Percentiles rank a stretch among this genome's conserved stretches.
Conservation (phyloP, 1,140 invertebrate genomes). For the Drosophila bocki region DNA sequence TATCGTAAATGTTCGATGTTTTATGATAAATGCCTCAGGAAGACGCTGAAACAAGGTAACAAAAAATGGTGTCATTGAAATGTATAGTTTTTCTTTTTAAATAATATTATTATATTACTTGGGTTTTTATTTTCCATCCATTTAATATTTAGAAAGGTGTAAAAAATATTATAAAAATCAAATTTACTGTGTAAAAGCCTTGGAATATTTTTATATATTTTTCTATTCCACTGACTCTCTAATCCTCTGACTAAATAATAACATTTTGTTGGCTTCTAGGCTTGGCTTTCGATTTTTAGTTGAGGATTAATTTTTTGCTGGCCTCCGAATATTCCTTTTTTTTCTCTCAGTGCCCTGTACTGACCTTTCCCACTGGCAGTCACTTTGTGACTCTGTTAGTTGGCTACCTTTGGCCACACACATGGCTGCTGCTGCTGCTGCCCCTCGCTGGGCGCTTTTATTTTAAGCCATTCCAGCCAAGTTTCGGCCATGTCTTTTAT, state of each 20-base stretch:
- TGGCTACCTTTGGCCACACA: conserved; percentile 68
- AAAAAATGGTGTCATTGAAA: too few species aligned
- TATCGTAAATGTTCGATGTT: not conserved
- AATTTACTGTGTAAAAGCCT: not conserved
- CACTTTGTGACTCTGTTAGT: conserved; percentile 72
- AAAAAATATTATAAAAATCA: not conserved
- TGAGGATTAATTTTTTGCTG: not conserved
- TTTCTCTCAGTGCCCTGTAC: conserved; percentile 59
- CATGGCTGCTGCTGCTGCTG: conserved; percentile 9
- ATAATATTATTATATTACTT: too few species aligned
- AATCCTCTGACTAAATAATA: not conserved
- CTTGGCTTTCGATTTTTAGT: not conserved
- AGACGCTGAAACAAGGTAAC: too few species aligned
- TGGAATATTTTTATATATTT: not conserved
- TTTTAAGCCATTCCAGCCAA: conserved; percentile 44
- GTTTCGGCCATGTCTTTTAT: conserved; percentile 40
- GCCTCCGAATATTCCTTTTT: not conserved
- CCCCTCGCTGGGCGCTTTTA: conserved; percentile 25
- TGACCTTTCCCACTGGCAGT: conserved; percentile 61
- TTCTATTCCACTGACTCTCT: not conserved
- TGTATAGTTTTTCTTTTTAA: too few species aligned
- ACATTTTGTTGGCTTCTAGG: not conserved
- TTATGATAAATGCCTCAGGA: too few species aligned
- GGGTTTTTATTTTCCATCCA: not conserved
- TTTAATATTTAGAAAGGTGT: not conserved